phyloP scores from a whole-genome alignment of 2,888 invertebrate genomes.

The Leistus spinibarbis region DNA sequence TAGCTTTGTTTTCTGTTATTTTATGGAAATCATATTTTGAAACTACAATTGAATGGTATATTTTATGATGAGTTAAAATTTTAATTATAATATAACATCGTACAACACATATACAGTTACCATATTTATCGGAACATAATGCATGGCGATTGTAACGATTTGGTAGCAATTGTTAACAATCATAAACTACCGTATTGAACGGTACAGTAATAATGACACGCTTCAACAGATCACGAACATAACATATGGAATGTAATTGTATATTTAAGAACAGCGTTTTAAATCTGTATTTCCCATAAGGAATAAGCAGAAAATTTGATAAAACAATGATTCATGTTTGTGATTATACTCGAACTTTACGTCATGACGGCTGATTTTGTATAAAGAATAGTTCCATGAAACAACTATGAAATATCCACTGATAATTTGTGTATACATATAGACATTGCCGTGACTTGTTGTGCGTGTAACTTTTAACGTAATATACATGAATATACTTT shows the following conservation, averaged over 20 bases:
- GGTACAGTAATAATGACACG: not conserved
- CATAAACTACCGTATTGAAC: not conserved
- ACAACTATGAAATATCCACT: not conserved
- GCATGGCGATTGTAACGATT: not conserved
- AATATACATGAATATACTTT: no score
- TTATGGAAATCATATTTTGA: no score
- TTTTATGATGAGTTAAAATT: no score
- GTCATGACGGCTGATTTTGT: not conserved
- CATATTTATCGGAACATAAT: not conserved
- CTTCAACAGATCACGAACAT: not conserved
- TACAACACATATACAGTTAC: not conserved
- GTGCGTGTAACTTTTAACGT: no score
- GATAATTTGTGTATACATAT: not conserved
- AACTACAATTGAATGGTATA: no score
- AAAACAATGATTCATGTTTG: not conserved
- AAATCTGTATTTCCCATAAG: not conserved
- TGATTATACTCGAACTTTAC: not conserved
- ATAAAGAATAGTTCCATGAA: not conserved
- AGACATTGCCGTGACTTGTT: no score
- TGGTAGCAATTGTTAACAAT: not conserved
- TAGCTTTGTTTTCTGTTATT: no score
- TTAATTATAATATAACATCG: no score
- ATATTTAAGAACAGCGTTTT: not conserved
- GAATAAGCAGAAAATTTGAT: not conserved
- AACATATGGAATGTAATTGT: not conserved